A percentile compares a stretch with the other conserved stretches of the same genome.
These are phyloP conservation scores for Mylabris sibirica DNA, from an alignment of 2,888 invertebrate genomes.

Conservation along the genomic window DNA sequence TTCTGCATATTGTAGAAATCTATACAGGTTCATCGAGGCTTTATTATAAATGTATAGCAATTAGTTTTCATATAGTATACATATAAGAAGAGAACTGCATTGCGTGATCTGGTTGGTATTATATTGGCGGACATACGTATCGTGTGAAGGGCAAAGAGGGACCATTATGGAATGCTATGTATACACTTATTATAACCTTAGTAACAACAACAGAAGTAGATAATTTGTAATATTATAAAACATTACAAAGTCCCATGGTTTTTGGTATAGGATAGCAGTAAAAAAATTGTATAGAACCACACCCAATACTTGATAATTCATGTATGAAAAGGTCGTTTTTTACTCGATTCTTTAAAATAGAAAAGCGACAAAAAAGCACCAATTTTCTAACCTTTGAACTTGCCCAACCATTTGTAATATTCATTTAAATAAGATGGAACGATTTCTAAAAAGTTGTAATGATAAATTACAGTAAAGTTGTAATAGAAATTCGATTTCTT, in stretches of 20 bases:
- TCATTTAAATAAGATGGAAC: constrained; percentile 17
- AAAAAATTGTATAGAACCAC: constrained; percentile 14
- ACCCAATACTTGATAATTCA: constrained; percentile 15
- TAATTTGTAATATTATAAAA: not conserved
- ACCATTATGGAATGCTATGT: constrained; percentile 20
- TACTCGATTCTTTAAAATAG: not conserved
- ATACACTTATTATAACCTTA: constrained; percentile 17
- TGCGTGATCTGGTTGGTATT: constrained; percentile 23
- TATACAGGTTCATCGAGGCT: constrained; percentile 18
- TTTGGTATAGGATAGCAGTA: not conserved
- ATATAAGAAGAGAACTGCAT: constrained; percentile 19
- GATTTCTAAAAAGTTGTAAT: constrained; percentile 21
- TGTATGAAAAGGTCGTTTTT: not conserved
- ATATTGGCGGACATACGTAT: constrained; percentile 17
- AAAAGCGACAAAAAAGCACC: constrained; percentile 1
- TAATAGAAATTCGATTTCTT: constrained; percentile 10
- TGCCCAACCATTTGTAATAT: constrained; percentile 23
- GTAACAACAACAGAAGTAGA: constrained; percentile 16
- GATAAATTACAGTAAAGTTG: constrained; percentile 16
- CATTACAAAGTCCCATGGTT: constrained; percentile 11
- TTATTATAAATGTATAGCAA: constrained; percentile 25
- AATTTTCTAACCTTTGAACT: constrained; percentile 18
- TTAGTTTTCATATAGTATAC: constrained; percentile 29
- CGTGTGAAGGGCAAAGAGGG: constrained; percentile 20
- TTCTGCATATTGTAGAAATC: constrained; percentile 16